Conservation (phyloP, 2,888 invertebrate genomes). For the Epistrophe grossulariae region DNA sequence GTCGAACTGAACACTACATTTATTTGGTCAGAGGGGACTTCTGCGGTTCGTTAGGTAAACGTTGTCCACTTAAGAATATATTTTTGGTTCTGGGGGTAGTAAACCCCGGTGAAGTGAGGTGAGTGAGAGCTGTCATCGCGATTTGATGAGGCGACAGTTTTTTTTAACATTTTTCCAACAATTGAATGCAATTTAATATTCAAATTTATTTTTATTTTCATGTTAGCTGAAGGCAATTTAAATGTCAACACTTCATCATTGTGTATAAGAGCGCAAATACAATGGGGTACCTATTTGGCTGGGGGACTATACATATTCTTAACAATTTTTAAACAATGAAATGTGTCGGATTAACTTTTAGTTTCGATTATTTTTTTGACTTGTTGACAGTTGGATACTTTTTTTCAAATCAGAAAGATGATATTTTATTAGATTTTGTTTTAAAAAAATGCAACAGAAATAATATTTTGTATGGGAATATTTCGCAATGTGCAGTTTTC, state of each 20-base stretch:
- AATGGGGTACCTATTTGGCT: conserved; percentile 14
- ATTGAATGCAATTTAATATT: conserved; percentile 76
- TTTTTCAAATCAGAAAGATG: conserved; percentile 45
- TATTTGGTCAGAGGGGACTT: conserved; percentile 66
- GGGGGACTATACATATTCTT: conserved; percentile 1
- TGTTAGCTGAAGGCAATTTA: conserved; percentile 70
- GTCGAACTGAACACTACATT: conserved; percentile 64
- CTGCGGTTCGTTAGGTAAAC: conserved; percentile 72
- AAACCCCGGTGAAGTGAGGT: conserved; percentile 57
- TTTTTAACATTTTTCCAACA: conserved; percentile 39
- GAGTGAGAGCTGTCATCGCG: conserved; percentile 59
- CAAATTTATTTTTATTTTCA: conserved; percentile 68
- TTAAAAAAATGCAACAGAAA: neutral
- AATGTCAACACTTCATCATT: conserved; percentile 74
- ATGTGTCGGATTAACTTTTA: conserved; percentile 58
- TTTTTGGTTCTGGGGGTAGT: conserved; percentile 30
- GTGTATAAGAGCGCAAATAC: conserved; percentile 25
- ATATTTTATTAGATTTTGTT: conserved; percentile 29
- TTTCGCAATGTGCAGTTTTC: neutral
- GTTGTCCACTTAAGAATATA: conserved; percentile 58
- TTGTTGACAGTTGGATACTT: conserved; percentile 61
- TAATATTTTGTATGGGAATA: neutral
- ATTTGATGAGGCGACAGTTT: conserved; percentile 59
- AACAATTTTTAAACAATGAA: conserved; percentile 51
- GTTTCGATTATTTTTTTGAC: conserved; percentile 42